Evolutionary conservation across 2,113 vertebrate species (phyloP).

Genomic region (Engraulis encrasicolus): DNA sequence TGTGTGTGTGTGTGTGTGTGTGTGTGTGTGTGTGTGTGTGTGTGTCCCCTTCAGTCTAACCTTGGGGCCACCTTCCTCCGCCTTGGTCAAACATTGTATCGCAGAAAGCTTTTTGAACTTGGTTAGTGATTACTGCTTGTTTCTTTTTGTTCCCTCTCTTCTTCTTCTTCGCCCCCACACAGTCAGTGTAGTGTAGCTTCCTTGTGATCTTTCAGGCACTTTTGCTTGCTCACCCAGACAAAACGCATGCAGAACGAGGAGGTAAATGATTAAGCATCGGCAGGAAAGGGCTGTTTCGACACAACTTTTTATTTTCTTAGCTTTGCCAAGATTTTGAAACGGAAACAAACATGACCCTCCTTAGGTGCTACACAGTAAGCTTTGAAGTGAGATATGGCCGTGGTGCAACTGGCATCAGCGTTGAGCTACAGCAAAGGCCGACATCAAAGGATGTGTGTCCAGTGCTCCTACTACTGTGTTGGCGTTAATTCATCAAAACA

Average conservation of each 20-base stretch:
- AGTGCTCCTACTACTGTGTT: neutral
- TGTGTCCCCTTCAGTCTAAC: slow-evolving; percentile 32
- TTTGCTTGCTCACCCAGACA: slow-evolving; percentile 54
- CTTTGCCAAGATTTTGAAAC: neutral
- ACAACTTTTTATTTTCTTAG: neutral
- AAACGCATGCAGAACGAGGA: slow-evolving; percentile 56
- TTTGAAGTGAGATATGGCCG: neutral
- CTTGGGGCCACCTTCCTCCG: slow-evolving; percentile 54
- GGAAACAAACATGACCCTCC: neutral
- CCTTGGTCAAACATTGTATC: slow-evolving; percentile 48
- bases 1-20: no score
- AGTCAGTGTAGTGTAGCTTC: slow-evolving; percentile 43
- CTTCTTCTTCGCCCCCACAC: no score
- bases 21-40: no score
- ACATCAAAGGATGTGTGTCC: neutral
- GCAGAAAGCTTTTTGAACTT: slow-evolving; percentile 48
- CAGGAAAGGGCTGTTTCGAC: slow-evolving; percentile 10
- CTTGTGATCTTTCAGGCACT: slow-evolving; percentile 58
- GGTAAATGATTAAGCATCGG: slow-evolving; percentile 73
- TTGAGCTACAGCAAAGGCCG: no score
- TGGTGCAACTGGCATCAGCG: neutral
- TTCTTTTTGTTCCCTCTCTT: neutral
- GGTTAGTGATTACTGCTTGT: slow-evolving; percentile 68
- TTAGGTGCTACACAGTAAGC: neutral
- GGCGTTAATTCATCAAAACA: neutral